phyloP scores from a whole-genome alignment of 2,888 invertebrate genomes.

The Mylabris sibirica region DNA sequence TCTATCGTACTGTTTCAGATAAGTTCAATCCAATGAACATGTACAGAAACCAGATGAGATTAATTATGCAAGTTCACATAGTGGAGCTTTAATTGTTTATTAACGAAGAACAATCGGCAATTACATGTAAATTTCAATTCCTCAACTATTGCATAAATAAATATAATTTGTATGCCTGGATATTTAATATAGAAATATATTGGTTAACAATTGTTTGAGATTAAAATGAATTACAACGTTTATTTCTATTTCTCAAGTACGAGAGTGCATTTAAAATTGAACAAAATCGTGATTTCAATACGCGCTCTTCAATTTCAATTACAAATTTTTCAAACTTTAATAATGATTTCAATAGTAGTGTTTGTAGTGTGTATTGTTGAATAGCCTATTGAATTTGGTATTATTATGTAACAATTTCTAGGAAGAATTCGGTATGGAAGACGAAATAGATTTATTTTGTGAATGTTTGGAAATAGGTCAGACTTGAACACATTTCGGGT shows the following conservation, averaged over 20 bases:
- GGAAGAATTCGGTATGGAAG: background rate
- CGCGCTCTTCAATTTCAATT: background rate
- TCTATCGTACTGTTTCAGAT: background rate
- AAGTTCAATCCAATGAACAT: background rate
- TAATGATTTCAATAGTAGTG: no score
- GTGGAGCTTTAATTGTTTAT: constrained; percentile 46
- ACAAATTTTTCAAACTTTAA: background rate
- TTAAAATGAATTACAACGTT: background rate
- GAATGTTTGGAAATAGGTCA: constrained; percentile 30
- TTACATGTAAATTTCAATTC: background rate
- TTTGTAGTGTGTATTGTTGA: background rate
- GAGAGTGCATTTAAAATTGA: background rate
- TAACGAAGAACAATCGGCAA: constrained; percentile 36
- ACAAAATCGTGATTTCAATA: background rate
- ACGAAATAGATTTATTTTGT: constrained; percentile 29
- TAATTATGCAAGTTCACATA: constrained; percentile 50
- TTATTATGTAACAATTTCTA: background rate
- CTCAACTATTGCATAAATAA: background rate
- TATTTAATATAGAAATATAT: background rate
- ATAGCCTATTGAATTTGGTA: background rate
- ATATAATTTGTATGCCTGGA: background rate
- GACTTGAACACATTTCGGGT: background rate
- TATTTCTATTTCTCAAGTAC: background rate
- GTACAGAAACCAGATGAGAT: constrained; percentile 26
- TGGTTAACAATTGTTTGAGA: background rate